These are phyloP conservation scores for Drosophila melanogaster DNA, from an alignment of 1,140 invertebrate genomes.

Conservation along the genomic window Release_6_plus_ISO1_MT NT_033777.3:31639501-31640000, in stretches of 20 bases:
- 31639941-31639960: constrained; percentile 47
- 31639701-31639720: background rate
- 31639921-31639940: no score
- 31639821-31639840: constrained; percentile 33
- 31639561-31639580: no score
- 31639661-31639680: background rate
- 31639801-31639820: constrained; percentile 17
- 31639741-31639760: constrained; percentile 7
- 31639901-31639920: constrained; percentile 6
- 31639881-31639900: constrained; percentile 17
- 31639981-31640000: constrained; percentile 22
- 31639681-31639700: background rate
- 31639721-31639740: background rate
- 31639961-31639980: constrained; percentile 69
- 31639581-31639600: background rate
- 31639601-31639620: constrained; percentile 2
- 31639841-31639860: constrained; percentile 12
- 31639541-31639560: no score
- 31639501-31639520: constrained; percentile 24
- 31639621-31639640: constrained; percentile 13
- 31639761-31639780: constrained; percentile 32
- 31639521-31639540: no score
- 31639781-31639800: constrained; percentile 12
- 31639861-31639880: constrained; percentile 65
- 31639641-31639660: constrained; percentile 4